These are phyloP conservation scores for Eupleurogrammus muticus DNA, from an alignment of 2,797 vertebrate species.

Conservation along the genomic window DNA sequence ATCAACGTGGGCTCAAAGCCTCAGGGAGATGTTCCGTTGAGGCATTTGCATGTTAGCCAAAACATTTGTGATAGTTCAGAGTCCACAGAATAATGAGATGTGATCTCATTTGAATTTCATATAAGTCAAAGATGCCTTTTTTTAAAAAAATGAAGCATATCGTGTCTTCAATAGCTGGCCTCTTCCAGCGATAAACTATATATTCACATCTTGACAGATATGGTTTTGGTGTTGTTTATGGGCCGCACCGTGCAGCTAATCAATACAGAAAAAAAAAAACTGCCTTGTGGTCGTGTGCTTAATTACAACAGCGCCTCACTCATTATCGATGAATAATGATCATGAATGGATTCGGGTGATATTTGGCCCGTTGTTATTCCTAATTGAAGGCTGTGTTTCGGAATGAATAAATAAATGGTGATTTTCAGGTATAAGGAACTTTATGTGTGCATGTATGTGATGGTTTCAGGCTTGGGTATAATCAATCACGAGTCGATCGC, in stretches of 20 bases:
- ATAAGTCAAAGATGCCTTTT: constrained; percentile 24
- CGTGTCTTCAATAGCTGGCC: constrained; percentile 22
- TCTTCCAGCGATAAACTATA: constrained; percentile 53
- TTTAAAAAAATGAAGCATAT: constrained; percentile 18
- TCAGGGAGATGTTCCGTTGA: constrained; percentile 36
- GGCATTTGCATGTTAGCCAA: constrained; percentile 39
- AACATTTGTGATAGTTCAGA: constrained; percentile 40
- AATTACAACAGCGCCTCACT: constrained; percentile 29
- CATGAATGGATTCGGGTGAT: constrained; percentile 29
- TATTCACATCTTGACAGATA: no score
- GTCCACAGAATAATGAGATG: constrained; percentile 46
- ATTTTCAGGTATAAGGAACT: neutral
- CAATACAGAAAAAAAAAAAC: constrained; percentile 15
- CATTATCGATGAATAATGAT: constrained; percentile 20
- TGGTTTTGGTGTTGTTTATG: constrained; percentile 9
- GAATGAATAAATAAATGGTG: constrained; percentile 1
- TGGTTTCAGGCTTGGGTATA: constrained; percentile 22
- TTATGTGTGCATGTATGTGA: neutral
- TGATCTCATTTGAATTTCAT: constrained; percentile 44
- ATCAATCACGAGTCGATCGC: constrained; percentile 56
- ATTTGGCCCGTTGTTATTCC: neutral
- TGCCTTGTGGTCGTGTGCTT: constrained; percentile 23
- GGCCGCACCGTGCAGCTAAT: neutral
- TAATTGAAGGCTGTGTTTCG: constrained; percentile 6
- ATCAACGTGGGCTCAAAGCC: no score